Conservation (phyloP, 2,797 vertebrate genomes). For the Coregonus suidteri region DNA sequence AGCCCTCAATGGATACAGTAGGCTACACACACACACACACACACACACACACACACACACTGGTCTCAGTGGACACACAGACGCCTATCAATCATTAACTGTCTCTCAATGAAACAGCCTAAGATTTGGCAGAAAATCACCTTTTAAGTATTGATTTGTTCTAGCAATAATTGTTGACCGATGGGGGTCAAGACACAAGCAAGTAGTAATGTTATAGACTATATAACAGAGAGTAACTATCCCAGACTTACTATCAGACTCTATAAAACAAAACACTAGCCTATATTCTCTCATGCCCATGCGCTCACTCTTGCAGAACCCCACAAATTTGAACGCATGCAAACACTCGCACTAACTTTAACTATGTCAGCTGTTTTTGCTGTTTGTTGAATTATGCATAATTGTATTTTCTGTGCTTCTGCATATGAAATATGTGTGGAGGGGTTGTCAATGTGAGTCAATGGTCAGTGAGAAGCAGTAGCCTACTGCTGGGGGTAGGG, state of each 20-base stretch:
- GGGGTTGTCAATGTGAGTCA: conserved; percentile 27
- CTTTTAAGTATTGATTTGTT: conserved; percentile 51
- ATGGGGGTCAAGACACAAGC: conserved; percentile 40
- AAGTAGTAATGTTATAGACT: conserved; percentile 11
- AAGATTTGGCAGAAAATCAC: conserved; percentile 9
- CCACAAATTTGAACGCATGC: conserved; percentile 18
- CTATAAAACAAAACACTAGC: conserved; percentile 3
- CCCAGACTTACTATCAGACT: conserved; percentile 6
- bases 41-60: background rate
- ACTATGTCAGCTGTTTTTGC: conserved; percentile 64
- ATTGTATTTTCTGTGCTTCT: conserved; percentile 43
- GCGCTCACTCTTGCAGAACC: conserved; percentile 20
- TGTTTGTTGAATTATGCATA: conserved; percentile 64
- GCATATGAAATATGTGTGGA: conserved; percentile 39
- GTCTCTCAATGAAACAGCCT: conserved; percentile 50
- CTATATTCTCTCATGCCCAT: conserved; percentile 30
- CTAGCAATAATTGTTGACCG: conserved; percentile 38
- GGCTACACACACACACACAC: background rate
- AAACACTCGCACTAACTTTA: conserved; percentile 40
- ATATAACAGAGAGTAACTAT: conserved; percentile 27
- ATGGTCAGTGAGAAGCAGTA: conserved; percentile 34
- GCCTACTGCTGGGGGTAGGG: background rate
- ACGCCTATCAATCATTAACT: conserved; percentile 25
- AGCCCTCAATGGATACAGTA: no score
- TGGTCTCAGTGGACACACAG: background rate